phyloP scores from a whole-genome alignment of 2,888 invertebrate genomes.

The Polydrusus pterygomalis region DNA sequence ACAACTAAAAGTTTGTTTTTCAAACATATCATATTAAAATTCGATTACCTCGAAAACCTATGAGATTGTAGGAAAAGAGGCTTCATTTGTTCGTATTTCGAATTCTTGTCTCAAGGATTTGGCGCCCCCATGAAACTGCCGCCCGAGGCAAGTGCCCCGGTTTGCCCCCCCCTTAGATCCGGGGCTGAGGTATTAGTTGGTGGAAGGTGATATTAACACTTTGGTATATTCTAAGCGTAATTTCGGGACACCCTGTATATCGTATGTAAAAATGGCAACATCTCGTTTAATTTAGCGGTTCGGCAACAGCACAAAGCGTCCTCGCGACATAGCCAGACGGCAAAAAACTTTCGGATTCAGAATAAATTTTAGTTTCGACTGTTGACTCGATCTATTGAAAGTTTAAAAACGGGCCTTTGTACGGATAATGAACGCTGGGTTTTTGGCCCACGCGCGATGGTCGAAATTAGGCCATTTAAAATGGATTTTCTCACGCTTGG shows the following conservation, averaged over 20 bases:
- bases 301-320: constrained; percentile 56
- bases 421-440: constrained; percentile 63
- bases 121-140: no score
- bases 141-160: no score
- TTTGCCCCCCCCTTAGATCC: no score
- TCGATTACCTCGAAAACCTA: no score
- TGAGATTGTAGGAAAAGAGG: no score
- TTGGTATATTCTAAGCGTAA: neutral
- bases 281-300: constrained; percentile 43
- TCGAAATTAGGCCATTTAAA: constrained; percentile 38
- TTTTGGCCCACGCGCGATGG: constrained; percentile 59
- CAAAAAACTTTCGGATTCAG: constrained; percentile 63
- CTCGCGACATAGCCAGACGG: constrained; percentile 69
- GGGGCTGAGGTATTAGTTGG: no score
- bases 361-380: constrained; percentile 64
- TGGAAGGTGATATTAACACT: no score
- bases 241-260: neutral
- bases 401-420: constrained; percentile 71
- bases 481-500: constrained; percentile 39
- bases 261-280: constrained; percentile 33
- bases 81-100: no score
- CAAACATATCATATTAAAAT: no score
- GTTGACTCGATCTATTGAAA: constrained; percentile 68
- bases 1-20: no score
- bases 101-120: no score